Base-by-base conservation (phyloP, 2,888 invertebrate species). In the Fabriciana adippe region DNA sequence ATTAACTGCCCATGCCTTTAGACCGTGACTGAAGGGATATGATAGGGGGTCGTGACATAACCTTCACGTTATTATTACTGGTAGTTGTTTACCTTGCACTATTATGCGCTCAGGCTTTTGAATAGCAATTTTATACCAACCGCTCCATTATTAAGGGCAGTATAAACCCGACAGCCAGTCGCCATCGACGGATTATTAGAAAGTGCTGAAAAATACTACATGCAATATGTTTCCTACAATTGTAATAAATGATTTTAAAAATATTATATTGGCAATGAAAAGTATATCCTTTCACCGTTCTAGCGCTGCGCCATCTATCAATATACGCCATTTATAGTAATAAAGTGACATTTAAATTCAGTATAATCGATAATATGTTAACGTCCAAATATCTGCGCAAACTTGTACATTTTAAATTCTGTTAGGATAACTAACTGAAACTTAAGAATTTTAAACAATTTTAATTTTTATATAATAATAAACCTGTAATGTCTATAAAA, bases 41-140 rank as follows among this genome's bases (percentile, higher is more conserved):
- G 54, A 66, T 66, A 51, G 31, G 15, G 66, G 47, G 54, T 60
- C 59, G 35, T 54, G 59, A 59, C 53, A 50, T 65, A 59, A 66
- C 66, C 66, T 66, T 66, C 59, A 60, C 53, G 50, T 48, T 59
- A 55, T 57, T 80, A 82, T 83, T 84, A 67, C 61, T 18, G 31
- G 31, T 51, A 61, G 35, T 61, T 65, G 47, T 66, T 88, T 87
- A 84, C 85, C 82, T 83, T 79, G 82, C 80, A 83, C 83, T 82
- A 81, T 83, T 84, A 81, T 83, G 78, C 81, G 76, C 79, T 80
- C 81, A 81, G 76, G 78, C 82, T 83, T 87, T 83, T 83, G 81
- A 85, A 84, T 83, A 85, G 83, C 84, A 85, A 87, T 89, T 88
- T 87, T 79, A 83, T 83, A 83, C 81, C 78, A 82, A 80, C 82